These are phyloP conservation scores for Pegoplata infirma DNA, from an alignment of 2,888 invertebrate genomes.

Conservation along the genomic window DNA sequence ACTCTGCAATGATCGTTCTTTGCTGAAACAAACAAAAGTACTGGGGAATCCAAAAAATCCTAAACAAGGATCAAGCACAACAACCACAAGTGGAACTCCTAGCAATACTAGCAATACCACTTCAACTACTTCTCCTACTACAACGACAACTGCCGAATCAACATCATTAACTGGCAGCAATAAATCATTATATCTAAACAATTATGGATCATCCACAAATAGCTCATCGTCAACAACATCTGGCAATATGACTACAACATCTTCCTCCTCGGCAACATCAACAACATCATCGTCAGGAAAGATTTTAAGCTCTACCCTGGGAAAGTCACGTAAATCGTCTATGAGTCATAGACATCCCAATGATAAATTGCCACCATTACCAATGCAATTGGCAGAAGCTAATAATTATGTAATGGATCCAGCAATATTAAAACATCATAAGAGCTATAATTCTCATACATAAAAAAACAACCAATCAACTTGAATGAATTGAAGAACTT, in stretches of 20 bases:
- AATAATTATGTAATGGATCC: constrained; percentile 84
- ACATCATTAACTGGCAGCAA: constrained; percentile 4
- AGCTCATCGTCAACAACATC: constrained; percentile 32
- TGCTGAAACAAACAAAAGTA: constrained; percentile 92
- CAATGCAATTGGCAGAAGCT: constrained; percentile 82
- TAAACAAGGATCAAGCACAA: constrained; percentile 18
- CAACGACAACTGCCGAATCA: constrained; percentile 29
- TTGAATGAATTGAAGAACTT: constrained; percentile 18
- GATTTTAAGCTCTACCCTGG: constrained; percentile 43
- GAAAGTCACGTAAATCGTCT: constrained; percentile 79
- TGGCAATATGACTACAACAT: constrained; percentile 49
- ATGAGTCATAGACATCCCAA: constrained; percentile 86
- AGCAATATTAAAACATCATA: constrained; percentile 75
- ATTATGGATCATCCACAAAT: constrained; percentile 23
- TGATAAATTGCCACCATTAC: constrained; percentile 86
- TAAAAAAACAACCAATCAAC: constrained; percentile 49
- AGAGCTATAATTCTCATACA: constrained; percentile 75
- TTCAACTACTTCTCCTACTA: constrained; percentile 12
- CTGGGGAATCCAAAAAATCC: constrained; percentile 85
- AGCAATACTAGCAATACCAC: constrained; percentile 17
- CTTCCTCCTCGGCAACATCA: constrained; percentile 65
- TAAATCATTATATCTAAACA: constrained; percentile 21
- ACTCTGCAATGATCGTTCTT: constrained; percentile 93
- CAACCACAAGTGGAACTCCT: constrained; percentile 25
- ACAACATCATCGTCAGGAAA: constrained; percentile 63